Conservation (phyloP, 2,113 vertebrate species). For the Tachuris rubrigastra region DNA sequence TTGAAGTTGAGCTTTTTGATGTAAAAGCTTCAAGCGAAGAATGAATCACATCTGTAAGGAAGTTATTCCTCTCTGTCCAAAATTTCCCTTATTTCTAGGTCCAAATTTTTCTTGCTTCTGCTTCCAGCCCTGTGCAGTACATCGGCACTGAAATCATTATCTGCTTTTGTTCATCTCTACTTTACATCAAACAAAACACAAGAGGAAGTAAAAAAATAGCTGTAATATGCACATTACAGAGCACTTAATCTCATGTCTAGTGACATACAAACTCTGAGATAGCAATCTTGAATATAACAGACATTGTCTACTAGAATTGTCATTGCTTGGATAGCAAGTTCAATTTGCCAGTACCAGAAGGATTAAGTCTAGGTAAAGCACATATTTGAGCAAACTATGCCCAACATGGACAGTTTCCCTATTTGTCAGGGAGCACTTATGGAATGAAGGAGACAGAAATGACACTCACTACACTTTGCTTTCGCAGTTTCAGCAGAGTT, state of each 20-base stretch:
- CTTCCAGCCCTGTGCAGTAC: constrained; percentile 29
- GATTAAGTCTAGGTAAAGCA: constrained; percentile 44
- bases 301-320: constrained; percentile 32
- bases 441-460: not conserved
- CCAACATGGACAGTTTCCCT: constrained; percentile 3
- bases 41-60: not conserved
- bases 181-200: constrained; percentile 46
- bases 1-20: constrained; percentile 16
- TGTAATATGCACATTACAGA: constrained; percentile 47
- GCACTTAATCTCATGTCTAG: constrained; percentile 41
- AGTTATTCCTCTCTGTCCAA: not conserved
- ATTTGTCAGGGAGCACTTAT: constrained; percentile 14
- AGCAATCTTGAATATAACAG: constrained; percentile 21
- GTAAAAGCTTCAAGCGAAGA: constrained; percentile 2
- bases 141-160: constrained; percentile 1
- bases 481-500: not conserved
- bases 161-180: constrained; percentile 54
- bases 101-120: constrained; percentile 10
- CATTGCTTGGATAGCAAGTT: not conserved
- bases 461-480: not conserved
- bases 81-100: constrained; percentile 9
- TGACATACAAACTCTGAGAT: constrained; percentile 22
- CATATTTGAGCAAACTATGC: not conserved
- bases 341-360: constrained; percentile 22
- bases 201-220: constrained; percentile 56